Conservation (phyloP, 2,113 vertebrate genomes). For the Corapipo altera region DNA sequence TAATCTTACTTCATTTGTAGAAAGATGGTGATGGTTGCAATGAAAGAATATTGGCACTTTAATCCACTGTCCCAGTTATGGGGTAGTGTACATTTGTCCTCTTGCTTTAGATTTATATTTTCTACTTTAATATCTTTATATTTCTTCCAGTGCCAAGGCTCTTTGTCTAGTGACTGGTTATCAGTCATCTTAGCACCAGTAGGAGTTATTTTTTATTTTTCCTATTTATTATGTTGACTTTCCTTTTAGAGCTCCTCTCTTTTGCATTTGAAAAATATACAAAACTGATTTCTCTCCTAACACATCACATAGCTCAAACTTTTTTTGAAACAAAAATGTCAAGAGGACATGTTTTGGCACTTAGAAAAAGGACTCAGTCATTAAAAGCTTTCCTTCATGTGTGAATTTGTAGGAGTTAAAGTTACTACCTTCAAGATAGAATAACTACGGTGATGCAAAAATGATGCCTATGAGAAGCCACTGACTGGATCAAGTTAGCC, state of each 20-base stretch:
- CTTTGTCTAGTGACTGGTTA: neutral
- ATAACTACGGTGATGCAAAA: neutral
- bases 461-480: neutral
- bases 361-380: neutral
- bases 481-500: neutral
- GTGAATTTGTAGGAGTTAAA: neutral
- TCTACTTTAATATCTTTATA: neutral
- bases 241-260: neutral
- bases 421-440: neutral
- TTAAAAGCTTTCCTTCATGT: neutral
- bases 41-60: conserved; percentile 30
- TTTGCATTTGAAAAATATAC: neutral
- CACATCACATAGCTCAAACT: neutral
- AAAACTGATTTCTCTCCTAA: neutral
- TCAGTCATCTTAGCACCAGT: neutral
- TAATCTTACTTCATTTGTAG: neutral
- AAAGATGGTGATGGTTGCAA: conserved; percentile 35
- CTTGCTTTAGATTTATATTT: neutral
- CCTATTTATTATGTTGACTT: neutral
- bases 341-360: neutral
- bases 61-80: neutral
- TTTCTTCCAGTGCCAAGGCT: neutral
- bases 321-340: neutral
- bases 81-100: neutral
- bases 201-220: neutral